Base-by-base conservation (phyloP, 1,140 invertebrate species). In the Copidosoma floridanum region DNA sequence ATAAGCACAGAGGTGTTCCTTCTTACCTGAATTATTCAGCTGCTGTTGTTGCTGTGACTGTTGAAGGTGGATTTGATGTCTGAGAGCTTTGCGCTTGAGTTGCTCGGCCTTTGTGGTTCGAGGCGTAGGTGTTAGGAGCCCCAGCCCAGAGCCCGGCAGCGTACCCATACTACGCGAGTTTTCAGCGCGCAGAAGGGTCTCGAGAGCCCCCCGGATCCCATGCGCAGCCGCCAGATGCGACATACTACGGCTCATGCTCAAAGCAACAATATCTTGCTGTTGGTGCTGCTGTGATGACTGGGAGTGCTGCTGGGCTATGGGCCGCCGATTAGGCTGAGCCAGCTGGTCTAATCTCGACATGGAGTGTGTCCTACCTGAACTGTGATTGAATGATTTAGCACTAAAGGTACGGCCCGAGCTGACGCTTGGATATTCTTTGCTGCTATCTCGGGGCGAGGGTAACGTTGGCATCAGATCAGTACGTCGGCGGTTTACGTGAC, bases 381-480 rank as follows among this genome's bases (percentile, higher is more conserved):
- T 86, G 71, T 85, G 83, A 71, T 84, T 83, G 71, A 86, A 85
- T 66, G 83, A 80, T 27, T 51, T 56, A 4, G 20, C 43, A 18
- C 48, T 53, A 16, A 55, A 63, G 2, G 26, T 24, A 11, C 61
- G 21, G 21, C 61, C 53, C 29, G 46, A 51, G 20, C 11, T 32
- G 70, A 63, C 82, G 71, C 63, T 81, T 71, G 63, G 84, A n/a
- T n/a, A n/a, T n/a, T n/a, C n/a, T n/a, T n/a, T n/a, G 81, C 70
- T 74, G 71, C 73, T 69, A 27, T 88, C 85, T 64, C 87, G 83
- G 47, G 86, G 85, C 65, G 89, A 88, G 55, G 92, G 91, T 77
- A 93, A 86, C 65, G 92, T 94, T 60, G 93, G 93, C 81, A 92
- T 91, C 74, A 95, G 81, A 81, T 95, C 93, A 57, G 92, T 94